Evolutionary conservation across 2,113 vertebrate genomes (phyloP), one percentile per base, ranked within the genome.

Genomic region (Cathartes aura): DNA sequence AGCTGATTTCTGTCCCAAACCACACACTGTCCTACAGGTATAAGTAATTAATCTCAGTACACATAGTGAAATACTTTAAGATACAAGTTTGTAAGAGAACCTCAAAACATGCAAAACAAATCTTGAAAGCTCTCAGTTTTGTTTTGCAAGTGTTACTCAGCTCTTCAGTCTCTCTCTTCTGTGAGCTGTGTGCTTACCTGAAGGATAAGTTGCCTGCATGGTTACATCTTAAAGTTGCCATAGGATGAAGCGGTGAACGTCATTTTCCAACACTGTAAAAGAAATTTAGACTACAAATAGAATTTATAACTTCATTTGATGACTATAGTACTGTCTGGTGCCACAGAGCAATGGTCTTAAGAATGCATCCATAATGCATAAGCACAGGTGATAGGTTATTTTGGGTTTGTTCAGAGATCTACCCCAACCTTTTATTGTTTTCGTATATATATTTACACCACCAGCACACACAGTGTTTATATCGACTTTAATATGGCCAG

Each of bases 301-400:
- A 90, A 90, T 89, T 94, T 26, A 26, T 93, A 96, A 94, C 89
- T 96, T 92, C 72, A 62, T 89, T 74, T 94, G 94, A 79, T 90
- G 60, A 55, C 78, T 91, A 62, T 38, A 63, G 43, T 56, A 82
- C 50, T 82, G 43, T 43, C 47, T 93, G 71, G 59, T 94, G 74
- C 66, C 79, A 83, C 20, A 60, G 24, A 92, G 38, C 40, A 71
- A 59, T 9, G 26, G 42, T 74, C n/a, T 89, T 82, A 70, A 87
- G 42, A 96, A 90, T n/a, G 50, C 19, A 82, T 58, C 53, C 5
- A 12, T 66, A 74, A 58, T n/a, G 74, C 15, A 18, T 68, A 86
- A 86, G 50, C n/a, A 76, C 26, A 88, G 30, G 14, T 58, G 43
- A 55, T 70, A 36, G 10, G 15, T 75, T 82, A 56, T 71, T 72